Evolutionary conservation across 92 coral and sea anemone species (phyloP).

Genomic region (Siderastrea radians): DNA sequence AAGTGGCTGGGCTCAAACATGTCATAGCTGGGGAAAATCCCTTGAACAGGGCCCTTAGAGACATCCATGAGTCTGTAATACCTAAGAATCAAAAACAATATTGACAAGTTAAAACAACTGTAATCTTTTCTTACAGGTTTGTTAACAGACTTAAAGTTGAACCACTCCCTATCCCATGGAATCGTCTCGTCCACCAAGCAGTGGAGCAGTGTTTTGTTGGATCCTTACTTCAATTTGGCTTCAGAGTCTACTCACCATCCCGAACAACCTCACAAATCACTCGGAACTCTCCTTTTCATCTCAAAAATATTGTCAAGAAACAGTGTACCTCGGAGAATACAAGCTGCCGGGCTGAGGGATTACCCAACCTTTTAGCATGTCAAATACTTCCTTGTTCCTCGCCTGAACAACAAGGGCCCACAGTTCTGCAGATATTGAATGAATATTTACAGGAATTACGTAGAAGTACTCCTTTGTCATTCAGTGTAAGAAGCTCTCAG

Average conservation of each 20-base stretch:
- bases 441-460: conserved; percentile 49
- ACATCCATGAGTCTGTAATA: no score
- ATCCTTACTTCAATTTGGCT: conserved; percentile 75
- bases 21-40: no score
- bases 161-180: conserved; percentile 7
- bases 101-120: not conserved
- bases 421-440: conserved; percentile 72
- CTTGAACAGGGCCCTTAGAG: no score
- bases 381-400: conserved; percentile 53
- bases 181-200: conserved; percentile 72
- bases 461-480: conserved; percentile 12
- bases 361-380: conserved; percentile 78
- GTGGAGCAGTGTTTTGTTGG: conserved; percentile 94
- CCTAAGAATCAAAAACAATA: no score
- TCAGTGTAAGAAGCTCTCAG: conserved; percentile 3
- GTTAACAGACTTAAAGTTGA: conserved; percentile 21
- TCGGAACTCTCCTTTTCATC: conserved; percentile 69
- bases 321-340: not conserved
- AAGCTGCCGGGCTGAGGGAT: not conserved
- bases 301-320: conserved; percentile 49
- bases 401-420: conserved; percentile 34
- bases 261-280: conserved; percentile 45
- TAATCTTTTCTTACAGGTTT: conserved; percentile 56
- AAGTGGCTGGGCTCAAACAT: no score
- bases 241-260: conserved; percentile 44